Conservation (phyloP, 2,113 vertebrate species). For the Myiagra hebetior region DNA sequence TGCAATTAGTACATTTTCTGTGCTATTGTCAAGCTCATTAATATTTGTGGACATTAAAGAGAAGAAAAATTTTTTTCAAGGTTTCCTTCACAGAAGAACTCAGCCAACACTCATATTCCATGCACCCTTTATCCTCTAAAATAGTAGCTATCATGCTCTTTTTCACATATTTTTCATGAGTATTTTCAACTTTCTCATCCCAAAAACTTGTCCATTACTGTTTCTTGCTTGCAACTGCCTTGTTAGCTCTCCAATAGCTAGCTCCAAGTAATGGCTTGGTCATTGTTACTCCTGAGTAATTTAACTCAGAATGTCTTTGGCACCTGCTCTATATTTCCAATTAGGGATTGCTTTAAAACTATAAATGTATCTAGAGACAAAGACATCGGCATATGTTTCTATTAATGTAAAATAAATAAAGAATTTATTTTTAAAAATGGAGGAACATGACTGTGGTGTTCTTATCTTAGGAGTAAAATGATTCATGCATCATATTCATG, state of each 20-base stretch:
- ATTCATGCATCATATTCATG: not conserved
- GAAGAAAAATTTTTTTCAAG: not conserved
- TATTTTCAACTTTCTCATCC: not conserved
- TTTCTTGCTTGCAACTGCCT: not conserved
- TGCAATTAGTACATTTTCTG: not conserved
- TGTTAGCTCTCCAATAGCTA: not conserved
- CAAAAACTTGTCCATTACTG: not conserved
- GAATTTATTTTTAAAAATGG: not conserved
- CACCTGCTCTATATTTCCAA: fast-evolving
- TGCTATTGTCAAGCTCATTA: not conserved
- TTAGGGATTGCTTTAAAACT: not conserved
- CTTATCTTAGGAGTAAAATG: not conserved
- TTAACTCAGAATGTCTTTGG: not conserved
- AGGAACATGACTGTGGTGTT: not conserved
- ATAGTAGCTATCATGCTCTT: not conserved
- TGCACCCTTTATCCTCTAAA: not conserved
- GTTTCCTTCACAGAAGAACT: not conserved
- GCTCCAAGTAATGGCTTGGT: not conserved
- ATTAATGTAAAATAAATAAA: not conserved
- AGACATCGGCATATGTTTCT: not conserved
- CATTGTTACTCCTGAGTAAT: not conserved
- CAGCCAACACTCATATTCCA: not conserved
- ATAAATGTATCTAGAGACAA: not conserved
- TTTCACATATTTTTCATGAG: not conserved
- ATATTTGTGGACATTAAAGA: not conserved